A percentile compares a stretch with the other conserved stretches of the same genome.
Evolutionary conservation across 2,888 invertebrate genomes (phyloP).

Genomic region (Dicranocentrus wangi): DNA sequence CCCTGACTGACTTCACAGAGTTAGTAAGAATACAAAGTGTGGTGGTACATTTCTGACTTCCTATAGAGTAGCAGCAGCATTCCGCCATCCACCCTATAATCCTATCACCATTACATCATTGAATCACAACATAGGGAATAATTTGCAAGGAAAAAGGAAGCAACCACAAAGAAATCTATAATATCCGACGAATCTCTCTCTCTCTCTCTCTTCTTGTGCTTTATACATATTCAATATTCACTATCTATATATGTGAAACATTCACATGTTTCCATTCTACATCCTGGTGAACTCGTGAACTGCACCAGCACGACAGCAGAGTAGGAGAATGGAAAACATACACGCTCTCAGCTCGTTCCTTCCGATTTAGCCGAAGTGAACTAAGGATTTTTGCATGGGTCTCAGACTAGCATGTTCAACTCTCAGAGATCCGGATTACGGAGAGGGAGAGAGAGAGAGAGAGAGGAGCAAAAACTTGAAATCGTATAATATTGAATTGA

Average conservation of each 20-base stretch:
- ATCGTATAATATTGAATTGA: too few species aligned
- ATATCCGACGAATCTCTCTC: slow-evolving; percentile 13
- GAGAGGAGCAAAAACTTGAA: not conserved
- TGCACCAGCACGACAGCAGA: not conserved
- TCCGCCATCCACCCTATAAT: too few species aligned
- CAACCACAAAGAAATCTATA: slow-evolving; percentile 38
- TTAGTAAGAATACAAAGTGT: not conserved
- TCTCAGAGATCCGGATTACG: slow-evolving; percentile 15
- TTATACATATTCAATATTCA: too few species aligned
- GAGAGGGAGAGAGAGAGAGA: not conserved
- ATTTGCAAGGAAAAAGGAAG: slow-evolving; percentile 28
- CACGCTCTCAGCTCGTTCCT: slow-evolving; percentile 21
- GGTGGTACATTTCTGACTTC: not conserved
- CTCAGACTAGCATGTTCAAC: not conserved
- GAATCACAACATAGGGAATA: slow-evolving; percentile 11
- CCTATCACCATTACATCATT: not conserved
- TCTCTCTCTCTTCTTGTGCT: not conserved
- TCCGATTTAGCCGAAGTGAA: slow-evolving; percentile 25
- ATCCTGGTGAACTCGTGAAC: too few species aligned
- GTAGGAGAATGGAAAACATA: not conserved
- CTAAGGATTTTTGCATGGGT: slow-evolving; percentile 4
- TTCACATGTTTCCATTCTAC: too few species aligned
- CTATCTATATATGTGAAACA: too few species aligned
- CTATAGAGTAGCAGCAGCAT: too few species aligned
- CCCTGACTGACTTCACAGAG: not conserved